phyloP scores from a whole-genome alignment of 2,797 vertebrate species.

The Alca torda region DNA sequence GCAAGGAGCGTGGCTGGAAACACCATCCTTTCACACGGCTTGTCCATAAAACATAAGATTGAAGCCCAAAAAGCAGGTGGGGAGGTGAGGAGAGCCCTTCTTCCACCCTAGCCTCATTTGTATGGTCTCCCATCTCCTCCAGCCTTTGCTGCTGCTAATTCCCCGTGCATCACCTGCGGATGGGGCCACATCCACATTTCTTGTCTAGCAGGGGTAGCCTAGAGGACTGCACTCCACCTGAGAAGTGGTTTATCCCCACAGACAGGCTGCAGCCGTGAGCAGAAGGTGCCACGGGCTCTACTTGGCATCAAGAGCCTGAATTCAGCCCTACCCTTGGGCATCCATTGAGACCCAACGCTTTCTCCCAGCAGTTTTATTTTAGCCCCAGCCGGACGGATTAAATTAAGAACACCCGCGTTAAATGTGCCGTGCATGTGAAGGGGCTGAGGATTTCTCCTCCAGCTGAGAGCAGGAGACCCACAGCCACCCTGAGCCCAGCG shows the following conservation, averaged over 20 bases:
- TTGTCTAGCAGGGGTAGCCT: not conserved
- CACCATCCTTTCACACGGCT: not conserved
- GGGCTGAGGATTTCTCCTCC: not conserved
- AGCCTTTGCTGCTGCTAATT: not conserved
- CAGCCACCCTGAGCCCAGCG: not conserved
- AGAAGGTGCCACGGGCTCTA: not conserved
- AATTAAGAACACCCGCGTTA: not conserved
- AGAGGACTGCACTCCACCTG: not conserved
- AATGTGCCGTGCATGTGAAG: not conserved
- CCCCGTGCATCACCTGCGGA: not conserved
- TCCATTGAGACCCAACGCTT: not conserved
- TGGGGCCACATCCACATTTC: not conserved
- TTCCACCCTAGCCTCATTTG: not conserved
- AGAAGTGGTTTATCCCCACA: not conserved
- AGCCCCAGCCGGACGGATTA: fast-evolving
- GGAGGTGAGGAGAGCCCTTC: not conserved
- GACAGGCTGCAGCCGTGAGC: not conserved
- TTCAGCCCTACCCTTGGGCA: not conserved
- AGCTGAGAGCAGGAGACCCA: not conserved
- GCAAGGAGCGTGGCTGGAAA: not conserved
- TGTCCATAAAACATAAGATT: not conserved
- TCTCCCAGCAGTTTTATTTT: not conserved
- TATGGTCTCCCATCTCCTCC: not conserved
- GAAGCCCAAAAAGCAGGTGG: not conserved
- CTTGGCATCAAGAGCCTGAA: not conserved